These are phyloP conservation scores for Lerista edwardsae DNA, from an alignment of 2,797 vertebrate genomes.

Conservation along the genomic window DNA sequence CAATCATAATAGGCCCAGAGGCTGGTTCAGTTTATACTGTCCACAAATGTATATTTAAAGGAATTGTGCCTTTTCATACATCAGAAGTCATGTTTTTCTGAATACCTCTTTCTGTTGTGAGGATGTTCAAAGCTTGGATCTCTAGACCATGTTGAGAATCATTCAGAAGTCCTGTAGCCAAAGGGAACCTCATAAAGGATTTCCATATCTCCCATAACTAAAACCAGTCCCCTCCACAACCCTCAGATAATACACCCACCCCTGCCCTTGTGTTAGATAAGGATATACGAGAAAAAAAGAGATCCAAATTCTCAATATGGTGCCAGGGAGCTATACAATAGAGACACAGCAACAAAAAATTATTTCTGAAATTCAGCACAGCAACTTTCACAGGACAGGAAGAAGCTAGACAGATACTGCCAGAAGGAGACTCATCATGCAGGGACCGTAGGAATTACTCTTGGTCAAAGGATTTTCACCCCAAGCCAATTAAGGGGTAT, in stretches of 20 bases:
- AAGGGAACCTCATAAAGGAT: not conserved
- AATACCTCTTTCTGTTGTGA: not conserved
- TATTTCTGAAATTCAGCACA: not conserved
- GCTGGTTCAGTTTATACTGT: not conserved
- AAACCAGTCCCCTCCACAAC: not conserved
- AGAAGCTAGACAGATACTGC: not conserved
- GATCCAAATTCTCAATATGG: slow-evolving; percentile 97
- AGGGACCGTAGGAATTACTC: not conserved
- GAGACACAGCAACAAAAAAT: not conserved
- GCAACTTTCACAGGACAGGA: not conserved
- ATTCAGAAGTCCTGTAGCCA: not conserved
- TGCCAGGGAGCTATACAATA: slow-evolving; percentile 91
- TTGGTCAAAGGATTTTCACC: not conserved
- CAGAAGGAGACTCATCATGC: not conserved
- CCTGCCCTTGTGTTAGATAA: slow-evolving; percentile 65
- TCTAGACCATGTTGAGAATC: not conserved
- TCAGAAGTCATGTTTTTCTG: not conserved
- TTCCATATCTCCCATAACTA: not conserved
- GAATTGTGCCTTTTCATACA: not conserved
- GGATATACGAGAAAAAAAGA: slow-evolving; percentile 99
- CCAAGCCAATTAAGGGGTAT: not conserved
- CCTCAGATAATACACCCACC: too few relatives aligned
- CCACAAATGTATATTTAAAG: not conserved
- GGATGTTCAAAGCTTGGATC: not conserved
- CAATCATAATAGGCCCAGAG: not conserved